Base-by-base conservation (phyloP, 2,888 invertebrate species). In the Salticus scenicus region DNA sequence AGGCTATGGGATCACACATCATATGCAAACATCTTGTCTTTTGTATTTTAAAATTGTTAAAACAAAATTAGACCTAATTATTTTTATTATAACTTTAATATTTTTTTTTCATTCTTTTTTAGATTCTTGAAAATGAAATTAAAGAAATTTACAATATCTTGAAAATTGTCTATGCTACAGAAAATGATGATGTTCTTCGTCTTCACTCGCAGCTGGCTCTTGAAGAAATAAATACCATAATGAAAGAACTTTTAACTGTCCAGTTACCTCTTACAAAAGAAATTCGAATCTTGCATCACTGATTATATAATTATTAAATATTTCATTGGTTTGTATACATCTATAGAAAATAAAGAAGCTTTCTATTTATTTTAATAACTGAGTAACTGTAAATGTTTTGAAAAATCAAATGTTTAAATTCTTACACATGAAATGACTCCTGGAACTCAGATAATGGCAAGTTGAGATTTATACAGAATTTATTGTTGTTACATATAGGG, bases 201-300 rank as follows among this genome's bases (percentile, higher is more conserved):
- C 92, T 95, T 67, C 96, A 97, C 89, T 94, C 95, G 27, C 94
- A 95, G 90, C 91, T 96, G 78, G 95, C 96, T 0, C 91, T 96
- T 51, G 95, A 96, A 90, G 95, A 96, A 92, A 92, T 96, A 17
- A 94, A 95, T 90, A 93, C 93, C 79, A 94, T 94, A 78, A 94
- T 95, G 84, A 93, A 92, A 89, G 92, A 93, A 75, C 93, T 94
- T 88, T 90, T 95, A 33, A 93, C 94, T 88, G 93, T 94, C 0
- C 91, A 92, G 89, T 90, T 93, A 70, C 92, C 92, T 77, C 91
- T 94, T 76, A 93, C 93, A 88, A 95, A 94, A 89, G 92, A 92
- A 88, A 93, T 95, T 37, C 88, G 88, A 70, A 90, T 92, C 42
- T 88, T 57, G 1, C 57, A 57, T 57, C 57, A 57, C 24, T 57